A percentile compares a stretch with the other conserved stretches of the same genome.
These are phyloP conservation scores for Karalla daura DNA, from an alignment of 2,797 vertebrate genomes.

Conservation along the genomic window DNA sequence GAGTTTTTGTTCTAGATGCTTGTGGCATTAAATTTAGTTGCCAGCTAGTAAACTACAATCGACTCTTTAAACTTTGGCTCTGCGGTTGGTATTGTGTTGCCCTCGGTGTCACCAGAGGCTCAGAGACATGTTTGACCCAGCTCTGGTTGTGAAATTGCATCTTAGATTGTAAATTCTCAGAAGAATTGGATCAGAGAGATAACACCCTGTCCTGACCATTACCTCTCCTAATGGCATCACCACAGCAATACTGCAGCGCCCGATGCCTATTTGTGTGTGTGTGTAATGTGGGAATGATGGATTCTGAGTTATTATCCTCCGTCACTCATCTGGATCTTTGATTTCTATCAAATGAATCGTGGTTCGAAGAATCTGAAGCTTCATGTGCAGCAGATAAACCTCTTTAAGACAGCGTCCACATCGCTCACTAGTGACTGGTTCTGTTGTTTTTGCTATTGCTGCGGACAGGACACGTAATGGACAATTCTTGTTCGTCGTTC, in stretches of 20 bases:
- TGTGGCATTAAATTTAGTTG: too few relatives aligned
- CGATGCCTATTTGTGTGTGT: conserved; percentile 7
- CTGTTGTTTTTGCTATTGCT: conserved; percentile 40
- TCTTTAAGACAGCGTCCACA: conserved; percentile 39
- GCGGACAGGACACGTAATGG: conserved; percentile 51
- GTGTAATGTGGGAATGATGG: neutral
- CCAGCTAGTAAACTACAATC: neutral
- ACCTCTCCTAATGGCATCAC: conserved; percentile 6
- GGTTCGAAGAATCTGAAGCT: conserved; percentile 22
- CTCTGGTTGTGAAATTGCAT: conserved; percentile 13
- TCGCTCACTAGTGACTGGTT: conserved; percentile 21
- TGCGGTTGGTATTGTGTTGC: conserved; percentile 1
- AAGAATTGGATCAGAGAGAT: conserved; percentile 14
- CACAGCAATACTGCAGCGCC: conserved; percentile 12
- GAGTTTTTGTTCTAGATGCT: too few relatives aligned
- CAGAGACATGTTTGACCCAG: conserved; percentile 1
- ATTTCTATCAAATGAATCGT: conserved; percentile 40
- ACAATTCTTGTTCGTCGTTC: conserved; percentile 31
- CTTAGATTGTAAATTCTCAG: conserved; percentile 22
- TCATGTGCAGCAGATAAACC: conserved; percentile 10
- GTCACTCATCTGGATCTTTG: conserved; percentile 24
- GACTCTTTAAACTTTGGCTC: conserved; percentile 2
- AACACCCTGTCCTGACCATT: conserved; percentile 1
- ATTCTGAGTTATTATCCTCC: conserved; percentile 3
- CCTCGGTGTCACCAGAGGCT: conserved; percentile 10